A percentile compares a stretch with the other conserved stretches of the same genome.
These are phyloP conservation scores for Brachionus paranguensis DNA, from an alignment of 1,140 invertebrate species.

Conservation along the genomic window DNA sequence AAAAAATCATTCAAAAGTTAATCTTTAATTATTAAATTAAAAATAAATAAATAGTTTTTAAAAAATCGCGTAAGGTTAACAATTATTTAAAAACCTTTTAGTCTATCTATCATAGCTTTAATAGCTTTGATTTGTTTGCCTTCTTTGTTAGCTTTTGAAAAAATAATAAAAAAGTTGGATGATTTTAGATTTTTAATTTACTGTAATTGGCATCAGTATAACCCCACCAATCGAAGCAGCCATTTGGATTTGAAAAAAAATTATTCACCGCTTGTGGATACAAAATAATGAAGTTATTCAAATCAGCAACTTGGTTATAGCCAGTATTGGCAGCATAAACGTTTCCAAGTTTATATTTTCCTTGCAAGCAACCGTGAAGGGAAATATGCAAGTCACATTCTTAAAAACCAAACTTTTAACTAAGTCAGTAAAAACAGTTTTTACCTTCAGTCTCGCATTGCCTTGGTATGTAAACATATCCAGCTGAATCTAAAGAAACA, in stretches of 20 bases:
- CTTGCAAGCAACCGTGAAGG: constrained; percentile 53
- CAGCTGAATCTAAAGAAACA: constrained; percentile 48
- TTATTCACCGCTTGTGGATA: constrained; percentile 51
- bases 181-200: constrained; percentile 40
- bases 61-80: not conserved
- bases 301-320: constrained; percentile 55
- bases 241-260: constrained; percentile 46
- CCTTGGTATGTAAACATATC: constrained; percentile 52
- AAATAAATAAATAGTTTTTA: not conserved
- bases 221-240: constrained; percentile 57
- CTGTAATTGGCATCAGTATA: constrained; percentile 47
- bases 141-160: not conserved
- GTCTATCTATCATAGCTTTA: constrained; percentile 37
- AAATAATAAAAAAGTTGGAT: not conserved
- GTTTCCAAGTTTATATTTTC: constrained; percentile 49
- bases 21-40: not conserved
- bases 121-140: constrained; percentile 20
- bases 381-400: constrained; percentile 53
- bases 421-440: not conserved
- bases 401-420: not conserved
- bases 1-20: no score
- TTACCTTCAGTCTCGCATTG: constrained; percentile 42
- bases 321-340: constrained; percentile 50
- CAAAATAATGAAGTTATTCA: constrained; percentile 56
- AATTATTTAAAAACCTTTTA: not conserved